Evolutionary conservation across 37 sponge, comb jelly and placozoan species (phyloP), one percentile per base, ranked within the genome.

Genomic region (Cliona cf. orientalis): DNA sequence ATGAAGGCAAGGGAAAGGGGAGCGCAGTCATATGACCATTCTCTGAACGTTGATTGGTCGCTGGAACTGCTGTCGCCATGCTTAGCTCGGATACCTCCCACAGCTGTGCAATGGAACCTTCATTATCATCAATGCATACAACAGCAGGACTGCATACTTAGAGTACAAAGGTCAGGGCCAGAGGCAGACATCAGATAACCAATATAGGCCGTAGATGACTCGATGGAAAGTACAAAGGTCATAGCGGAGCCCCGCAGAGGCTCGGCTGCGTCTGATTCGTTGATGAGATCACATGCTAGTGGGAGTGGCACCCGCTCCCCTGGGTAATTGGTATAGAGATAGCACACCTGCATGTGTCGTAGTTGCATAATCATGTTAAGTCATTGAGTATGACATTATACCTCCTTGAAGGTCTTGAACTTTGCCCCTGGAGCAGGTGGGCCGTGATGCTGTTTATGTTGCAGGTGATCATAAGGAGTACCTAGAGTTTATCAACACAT

Each of bases 101-200:
- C 28, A 5, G 25, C 26, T 61, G 63, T 25, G 63, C 23, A n/a
- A 61, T 61, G 6, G 40, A n/a, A n/a, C n/a, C n/a, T n/a, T n/a
- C 69, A 37, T 37, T 6, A 23, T 38, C 5, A 70, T 1, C 44
- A 4, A 1, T 26, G 25, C 49, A 2, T 32, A 42, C 57, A 43
- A 19, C 25, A 19, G 5, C 53, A 19, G 2, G 26, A 39, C 14
- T 32, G 62, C 53, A 63, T 83, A 83, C 83, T 58, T 23, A 83
- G 74, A 22, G 72, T 72, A 14, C 66, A 45, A 40, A 83, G 74
- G 56, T 71, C 39, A 35, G 83, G 65, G 17, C 83, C 83, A 32
- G 66, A 37, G 72, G 83, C 83, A 61, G 42, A 63, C 12, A 72
- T 43, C 31, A 83, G 32, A 60, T 22, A 72, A 4, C 64, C 29